Conservation (phyloP, 2,797 vertebrate genomes). For the Melanogrammus aeglefinus region DNA sequence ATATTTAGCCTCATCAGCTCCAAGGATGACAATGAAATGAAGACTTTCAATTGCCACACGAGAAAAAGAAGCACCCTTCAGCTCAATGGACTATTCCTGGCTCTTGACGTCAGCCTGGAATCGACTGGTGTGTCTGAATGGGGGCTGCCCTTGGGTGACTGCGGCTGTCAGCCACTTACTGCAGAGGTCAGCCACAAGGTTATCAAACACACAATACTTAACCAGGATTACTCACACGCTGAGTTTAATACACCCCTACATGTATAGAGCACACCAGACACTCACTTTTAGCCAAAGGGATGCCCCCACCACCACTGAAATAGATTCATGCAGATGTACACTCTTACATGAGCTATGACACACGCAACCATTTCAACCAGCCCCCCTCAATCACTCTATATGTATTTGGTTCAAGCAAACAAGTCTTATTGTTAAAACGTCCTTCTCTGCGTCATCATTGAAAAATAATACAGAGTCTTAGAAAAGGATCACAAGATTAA, state of each 20-base stretch:
- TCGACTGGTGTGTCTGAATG: background rate
- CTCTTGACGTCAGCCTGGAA: constrained; percentile 36
- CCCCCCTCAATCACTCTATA: background rate
- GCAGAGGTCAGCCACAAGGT: constrained; percentile 25
- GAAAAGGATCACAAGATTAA: constrained; percentile 46
- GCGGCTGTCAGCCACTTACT: constrained; percentile 23
- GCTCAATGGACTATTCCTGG: constrained; percentile 45
- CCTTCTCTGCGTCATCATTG: background rate
- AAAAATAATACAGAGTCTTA: constrained; percentile 5
- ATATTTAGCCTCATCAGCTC: constrained; percentile 27
- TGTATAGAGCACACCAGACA: constrained; percentile 31
- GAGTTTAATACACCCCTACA: constrained; percentile 43
- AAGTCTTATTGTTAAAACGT: background rate
- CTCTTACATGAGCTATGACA: background rate
- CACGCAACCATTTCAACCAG: too few relatives aligned
- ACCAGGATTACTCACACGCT: constrained; percentile 44
- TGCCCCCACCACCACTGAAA: constrained; percentile 3
- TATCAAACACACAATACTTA: constrained; percentile 23
- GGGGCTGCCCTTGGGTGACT: constrained; percentile 32
- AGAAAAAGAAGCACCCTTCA: constrained; percentile 16
- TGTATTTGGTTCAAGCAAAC: background rate
- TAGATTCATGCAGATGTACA: constrained; percentile 24
- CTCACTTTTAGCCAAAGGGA: constrained; percentile 35
- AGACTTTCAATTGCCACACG: background rate
- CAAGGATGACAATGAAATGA: constrained; percentile 20